phyloP scores from a whole-genome alignment of 53 echinoderm and acorn worm genomes.

The Patiria pectinifera region DNA sequence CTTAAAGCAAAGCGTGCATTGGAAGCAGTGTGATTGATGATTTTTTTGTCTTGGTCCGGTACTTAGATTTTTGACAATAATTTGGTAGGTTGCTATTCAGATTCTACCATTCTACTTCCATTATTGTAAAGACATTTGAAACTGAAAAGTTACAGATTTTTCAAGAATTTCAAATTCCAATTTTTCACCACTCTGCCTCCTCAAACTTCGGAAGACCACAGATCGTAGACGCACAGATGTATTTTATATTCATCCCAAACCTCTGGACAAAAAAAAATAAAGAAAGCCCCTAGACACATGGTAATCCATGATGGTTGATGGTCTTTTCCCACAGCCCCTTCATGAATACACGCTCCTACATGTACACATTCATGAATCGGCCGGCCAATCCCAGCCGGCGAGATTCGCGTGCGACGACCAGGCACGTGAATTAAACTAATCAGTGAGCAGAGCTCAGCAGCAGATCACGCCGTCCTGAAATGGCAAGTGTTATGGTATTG shows the following conservation, averaged over 20 bases:
- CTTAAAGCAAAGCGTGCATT: too few relatives aligned
- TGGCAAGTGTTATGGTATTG: conserved; percentile 38
- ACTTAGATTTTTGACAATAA: too few relatives aligned
- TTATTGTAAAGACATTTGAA: too few relatives aligned
- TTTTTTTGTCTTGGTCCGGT: too few relatives aligned
- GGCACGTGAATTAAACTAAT: conserved; percentile 28
- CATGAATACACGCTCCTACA: background rate
- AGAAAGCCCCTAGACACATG: too few relatives aligned
- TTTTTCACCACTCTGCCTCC: background rate
- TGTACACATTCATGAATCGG: background rate
- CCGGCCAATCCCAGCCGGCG: background rate
- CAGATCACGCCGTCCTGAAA: background rate
- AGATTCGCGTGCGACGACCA: conserved; percentile 35
- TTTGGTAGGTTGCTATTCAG: too few relatives aligned
- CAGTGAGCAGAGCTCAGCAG: background rate
- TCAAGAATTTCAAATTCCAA: background rate
- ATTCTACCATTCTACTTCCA: too few relatives aligned
- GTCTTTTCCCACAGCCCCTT: background rate
- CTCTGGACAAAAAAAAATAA: too few relatives aligned
- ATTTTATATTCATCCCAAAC: too few relatives aligned
- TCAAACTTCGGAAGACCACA: background rate
- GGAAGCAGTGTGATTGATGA: too few relatives aligned
- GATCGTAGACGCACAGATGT: too few relatives aligned
- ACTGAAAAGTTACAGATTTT: background rate
- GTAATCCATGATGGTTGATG: background rate